phyloP scores from a whole-genome alignment of 2,888 invertebrate genomes.

The Micropterix aruncella region DNA sequence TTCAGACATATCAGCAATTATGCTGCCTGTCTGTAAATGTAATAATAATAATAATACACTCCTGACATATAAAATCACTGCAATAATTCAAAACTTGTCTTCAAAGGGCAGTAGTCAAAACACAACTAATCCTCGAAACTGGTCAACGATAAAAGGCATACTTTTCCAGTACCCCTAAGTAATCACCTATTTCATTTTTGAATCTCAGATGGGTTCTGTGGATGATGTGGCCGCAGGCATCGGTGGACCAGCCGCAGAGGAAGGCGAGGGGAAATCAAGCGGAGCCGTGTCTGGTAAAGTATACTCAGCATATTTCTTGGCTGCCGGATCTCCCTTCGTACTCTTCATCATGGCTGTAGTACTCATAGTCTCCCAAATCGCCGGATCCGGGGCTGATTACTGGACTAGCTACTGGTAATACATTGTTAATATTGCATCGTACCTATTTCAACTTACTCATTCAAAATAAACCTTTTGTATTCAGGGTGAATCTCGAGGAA shows the following conservation, averaged over 20 bases:
- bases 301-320: slow-evolving; percentile 55
- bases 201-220: slow-evolving; percentile 36
- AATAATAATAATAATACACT: too few relatives aligned
- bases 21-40: too few relatives aligned
- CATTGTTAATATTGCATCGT: slow-evolving; percentile 15
- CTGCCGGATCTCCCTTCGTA: slow-evolving; percentile 52
- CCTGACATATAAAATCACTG: too few relatives aligned
- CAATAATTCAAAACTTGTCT: too few relatives aligned
- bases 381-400: slow-evolving; percentile 64
- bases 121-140: too few relatives aligned
- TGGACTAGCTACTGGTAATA: slow-evolving; percentile 64
- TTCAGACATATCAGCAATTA: too few relatives aligned
- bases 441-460: neutral
- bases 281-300: slow-evolving; percentile 46
- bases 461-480: slow-evolving; percentile 11
- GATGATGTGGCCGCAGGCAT: slow-evolving; percentile 28
- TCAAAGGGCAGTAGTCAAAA: too few relatives aligned
- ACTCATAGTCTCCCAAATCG: slow-evolving; percentile 50
- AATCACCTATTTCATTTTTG: neutral
- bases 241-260: slow-evolving; percentile 14
- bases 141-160: too few relatives aligned
- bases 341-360: slow-evolving; percentile 44
- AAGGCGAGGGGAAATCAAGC: slow-evolving; percentile 42
- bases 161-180: too few relatives aligned
- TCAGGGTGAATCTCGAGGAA: slow-evolving; percentile 46